Base-by-base conservation (phyloP, 2,888 invertebrate species). In the Archaeoteleia sp. region DNA sequence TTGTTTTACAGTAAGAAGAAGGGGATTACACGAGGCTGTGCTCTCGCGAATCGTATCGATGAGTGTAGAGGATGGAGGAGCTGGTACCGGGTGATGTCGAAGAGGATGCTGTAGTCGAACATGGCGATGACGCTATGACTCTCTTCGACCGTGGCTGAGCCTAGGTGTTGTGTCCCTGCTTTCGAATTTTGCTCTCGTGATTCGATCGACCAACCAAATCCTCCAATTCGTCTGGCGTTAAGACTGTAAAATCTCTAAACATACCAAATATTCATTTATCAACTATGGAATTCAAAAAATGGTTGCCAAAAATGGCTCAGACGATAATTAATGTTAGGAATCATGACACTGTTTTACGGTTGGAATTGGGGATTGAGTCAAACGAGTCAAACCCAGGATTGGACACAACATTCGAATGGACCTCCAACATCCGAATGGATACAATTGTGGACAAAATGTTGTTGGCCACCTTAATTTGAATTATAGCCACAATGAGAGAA, bases 171-270 rank as follows among this genome's bases (percentile, higher is more conserved):
- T 82, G 79, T 20, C 79, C 78, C 53, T 80, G 80, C 62, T 80
- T 79, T 42, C 80, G 85, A 74, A 80, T 81, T 85, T 88, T 89
- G 73, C 86, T 87, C 76, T 88, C 88, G 76, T 87, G 85, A 39
- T 81, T 79, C 48, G 69, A 86, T 82, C 58, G 87, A 62, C 88
- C 89, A 66, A 90, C 88, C 53, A 90, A 86, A 32, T 87, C 86
- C 77, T 90, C 90, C 55, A 88, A 83, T 76, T 91, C 90, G 20
- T 88, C 88, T 1, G 88, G 87, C 48, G 89, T 89, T 23, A 88
- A 87, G 2, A 90, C 84, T 12, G 83, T 83, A 68, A 83, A 83
- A 70, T 82, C 83, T 70, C 83, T 82, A 74, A 2, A 32, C 14
- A 51, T 5, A 4, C 9, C 2, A 42, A 27, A 27, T 5, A 20